phyloP scores from a whole-genome alignment of 2,888 invertebrate genomes.

The Rotaria magnacalcarata region DNA sequence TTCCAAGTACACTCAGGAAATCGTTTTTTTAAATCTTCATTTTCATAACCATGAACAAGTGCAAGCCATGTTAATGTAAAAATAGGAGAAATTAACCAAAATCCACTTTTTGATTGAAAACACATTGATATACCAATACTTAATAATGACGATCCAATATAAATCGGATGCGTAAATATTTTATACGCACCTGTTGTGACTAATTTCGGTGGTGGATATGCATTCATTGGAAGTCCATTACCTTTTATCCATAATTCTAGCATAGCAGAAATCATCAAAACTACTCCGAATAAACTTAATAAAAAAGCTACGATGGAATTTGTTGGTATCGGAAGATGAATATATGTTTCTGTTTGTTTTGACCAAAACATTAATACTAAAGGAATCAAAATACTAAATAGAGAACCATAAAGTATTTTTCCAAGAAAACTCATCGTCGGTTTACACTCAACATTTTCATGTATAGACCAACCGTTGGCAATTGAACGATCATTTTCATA shows the following conservation, averaged over 20 bases:
- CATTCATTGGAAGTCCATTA: not conserved
- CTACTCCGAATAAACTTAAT: not conserved
- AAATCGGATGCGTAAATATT: not conserved
- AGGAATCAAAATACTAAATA: not conserved
- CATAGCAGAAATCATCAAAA: not conserved
- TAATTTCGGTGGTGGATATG: not conserved
- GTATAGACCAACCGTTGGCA: not conserved
- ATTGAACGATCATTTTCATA: not conserved
- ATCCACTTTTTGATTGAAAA: not conserved
- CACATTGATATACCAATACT: not conserved
- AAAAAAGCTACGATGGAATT: not conserved
- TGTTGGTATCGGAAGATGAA: not conserved
- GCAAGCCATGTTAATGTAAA: not conserved
- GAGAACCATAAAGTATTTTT: not conserved
- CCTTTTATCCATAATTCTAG: slow-evolving; percentile 1
- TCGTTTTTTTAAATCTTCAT: not conserved
- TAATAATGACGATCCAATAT: not conserved
- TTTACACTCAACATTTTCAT: not conserved
- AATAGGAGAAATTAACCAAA: not conserved
- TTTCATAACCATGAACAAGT: not conserved
- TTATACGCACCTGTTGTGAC: not conserved
- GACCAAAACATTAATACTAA: not conserved
- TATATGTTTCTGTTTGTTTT: slow-evolving; percentile 1
- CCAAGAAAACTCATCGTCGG: not conserved
- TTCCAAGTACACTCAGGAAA: not conserved